A percentile compares a stretch with the other conserved stretches of the same genome.
Evolutionary conservation across 2,888 invertebrate genomes (phyloP).

Genomic region (Deroplatys truncata): DNA sequence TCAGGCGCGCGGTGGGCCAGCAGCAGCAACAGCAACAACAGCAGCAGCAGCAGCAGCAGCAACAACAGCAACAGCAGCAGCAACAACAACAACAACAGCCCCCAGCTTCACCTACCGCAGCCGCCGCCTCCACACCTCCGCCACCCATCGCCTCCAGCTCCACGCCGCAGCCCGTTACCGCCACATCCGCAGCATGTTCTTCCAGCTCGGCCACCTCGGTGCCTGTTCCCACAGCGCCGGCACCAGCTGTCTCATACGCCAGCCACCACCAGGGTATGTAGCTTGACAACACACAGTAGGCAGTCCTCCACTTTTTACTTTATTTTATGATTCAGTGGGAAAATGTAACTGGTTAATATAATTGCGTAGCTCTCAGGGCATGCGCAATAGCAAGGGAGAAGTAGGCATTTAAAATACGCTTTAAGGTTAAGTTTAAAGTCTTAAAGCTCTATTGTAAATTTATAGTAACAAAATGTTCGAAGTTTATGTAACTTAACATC

Average conservation of each 20-base stretch:
- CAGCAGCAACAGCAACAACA: neutral
- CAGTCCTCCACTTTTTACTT: too few relatives aligned
- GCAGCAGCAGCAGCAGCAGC: neutral
- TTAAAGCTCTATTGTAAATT: too few relatives aligned
- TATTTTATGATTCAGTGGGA: too few relatives aligned
- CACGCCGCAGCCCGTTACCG: neutral
- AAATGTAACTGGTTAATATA: neutral
- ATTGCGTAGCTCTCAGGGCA: neutral
- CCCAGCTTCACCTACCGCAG: neutral
- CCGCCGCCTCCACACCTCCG: conserved; percentile 10
- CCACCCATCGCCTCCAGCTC: neutral
- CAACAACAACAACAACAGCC: neutral
- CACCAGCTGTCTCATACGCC: neutral
- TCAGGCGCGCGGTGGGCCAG: conserved; percentile 6
- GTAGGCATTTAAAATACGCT: too few relatives aligned
- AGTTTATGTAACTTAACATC: too few relatives aligned
- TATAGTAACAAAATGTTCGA: too few relatives aligned
- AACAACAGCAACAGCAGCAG: neutral
- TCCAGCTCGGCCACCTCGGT: neutral
- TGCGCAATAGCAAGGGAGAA: too few relatives aligned
- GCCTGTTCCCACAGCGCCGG: neutral
- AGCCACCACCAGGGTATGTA: conserved; percentile 5
- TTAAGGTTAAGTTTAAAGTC: too few relatives aligned
- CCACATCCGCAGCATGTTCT: neutral
- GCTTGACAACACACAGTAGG: neutral